These are phyloP conservation scores for Stenchaetothrips biformis DNA, from an alignment of 2,888 invertebrate species.

Conservation along the genomic window DNA sequence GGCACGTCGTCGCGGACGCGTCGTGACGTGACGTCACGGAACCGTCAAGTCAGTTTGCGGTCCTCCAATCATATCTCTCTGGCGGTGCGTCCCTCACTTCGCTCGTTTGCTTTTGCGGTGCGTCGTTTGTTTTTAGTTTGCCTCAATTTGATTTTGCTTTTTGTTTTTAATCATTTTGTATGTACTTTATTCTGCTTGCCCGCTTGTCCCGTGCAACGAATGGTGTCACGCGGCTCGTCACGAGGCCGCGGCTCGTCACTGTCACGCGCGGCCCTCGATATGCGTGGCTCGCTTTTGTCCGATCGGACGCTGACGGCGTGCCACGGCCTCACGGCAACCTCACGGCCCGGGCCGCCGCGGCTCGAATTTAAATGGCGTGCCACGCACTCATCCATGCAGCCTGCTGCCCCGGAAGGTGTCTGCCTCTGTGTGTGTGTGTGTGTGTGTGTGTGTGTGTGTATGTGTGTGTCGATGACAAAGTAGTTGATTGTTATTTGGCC, in stretches of 20 bases:
- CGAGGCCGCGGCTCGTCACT: not conserved
- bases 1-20: constrained; percentile 44
- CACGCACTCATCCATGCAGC: constrained; percentile 32
- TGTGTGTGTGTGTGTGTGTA: no score
- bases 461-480: no score
- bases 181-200: not conserved
- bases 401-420: constrained; percentile 34
- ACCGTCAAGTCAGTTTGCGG: constrained; percentile 34
- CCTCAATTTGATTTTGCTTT: constrained; percentile 10
- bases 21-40: constrained; percentile 43
- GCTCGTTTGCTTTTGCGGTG: no score
- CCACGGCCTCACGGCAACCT: constrained; percentile 32
- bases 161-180: constrained; percentile 24
- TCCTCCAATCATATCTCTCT: constrained; percentile 28
- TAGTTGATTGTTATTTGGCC: not conserved
- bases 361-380: constrained; percentile 8
- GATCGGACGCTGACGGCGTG: constrained; percentile 33
- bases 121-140: no score
- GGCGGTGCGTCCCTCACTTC: not conserved
- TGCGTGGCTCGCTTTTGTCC: constrained; percentile 28
- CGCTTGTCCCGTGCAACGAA: not conserved
- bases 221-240: not conserved
- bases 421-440: constrained; percentile 30
- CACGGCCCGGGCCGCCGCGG: not conserved
- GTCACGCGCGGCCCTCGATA: not conserved